Evolutionary conservation across 2,113 vertebrate genomes (phyloP), one percentile per base, ranked within the genome.

Genomic region (Scophthalmus maximus): DNA sequence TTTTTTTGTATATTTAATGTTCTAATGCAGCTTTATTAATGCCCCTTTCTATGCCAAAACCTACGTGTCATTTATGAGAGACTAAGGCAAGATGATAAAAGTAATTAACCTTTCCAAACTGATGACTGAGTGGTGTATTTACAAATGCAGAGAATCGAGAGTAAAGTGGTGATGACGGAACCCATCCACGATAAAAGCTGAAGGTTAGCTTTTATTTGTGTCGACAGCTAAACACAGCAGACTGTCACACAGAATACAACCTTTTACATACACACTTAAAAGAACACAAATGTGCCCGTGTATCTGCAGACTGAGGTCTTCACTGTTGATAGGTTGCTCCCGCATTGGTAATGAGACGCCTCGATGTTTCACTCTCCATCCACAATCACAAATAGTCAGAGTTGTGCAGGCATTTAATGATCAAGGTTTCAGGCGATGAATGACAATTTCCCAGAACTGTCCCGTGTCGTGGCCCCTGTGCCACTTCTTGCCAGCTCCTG

Each of bases 381-480:
- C 15, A 27, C 42, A 47, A 57, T 62, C 32, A 46, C 30, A 26
- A 49, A 40, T 6, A 18, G 14, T 23, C 27, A 1, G 10, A 73
- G 65, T 67, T 55, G 47, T 44, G 15, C 59, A 68, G 14, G 23
- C 32, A 61, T 23, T 67, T 66, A 51, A 66, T 11, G 49, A 59
- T 67, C n/a, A 60, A n/a, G 32, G 27, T 81, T 57, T 77, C 38
- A 57, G 10, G 5, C 15, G 50, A 59, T 76, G 69, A 74, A 53
- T 79, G 62, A 60, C 32, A 56, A 29, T 4, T 8, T n/a, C n/a
- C 17, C 25, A 8, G n/a, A 62, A 30, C 15, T 20, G 32, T 8
- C 15, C 2, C 1, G 9, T 50, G 61, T 30, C 57, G 23, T 32
- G 22, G 51, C 47, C 53, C 44, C 38, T 72, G 50, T 38, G 18